Percentiles rank a stretch among this genome's conserved stretches.
Conservation (phyloP, 64 coral and sea anemone genomes). For the Actinia tenebrosa region DNA sequence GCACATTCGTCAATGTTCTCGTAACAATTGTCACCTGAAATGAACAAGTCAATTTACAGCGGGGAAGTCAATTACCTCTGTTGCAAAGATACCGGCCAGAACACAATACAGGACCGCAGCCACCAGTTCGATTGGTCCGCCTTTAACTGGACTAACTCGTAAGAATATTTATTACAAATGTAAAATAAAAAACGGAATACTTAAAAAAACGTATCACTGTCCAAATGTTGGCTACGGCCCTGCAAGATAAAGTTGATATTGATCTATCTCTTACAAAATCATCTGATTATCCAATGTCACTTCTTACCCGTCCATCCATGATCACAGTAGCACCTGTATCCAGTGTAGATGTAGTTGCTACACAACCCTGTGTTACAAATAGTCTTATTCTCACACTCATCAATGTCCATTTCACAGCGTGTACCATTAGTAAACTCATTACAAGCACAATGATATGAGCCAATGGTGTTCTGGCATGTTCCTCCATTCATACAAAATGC, state of each 20-base stretch:
- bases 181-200: neutral
- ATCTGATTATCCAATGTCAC: neutral
- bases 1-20: conserved; percentile 32
- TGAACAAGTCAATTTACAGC: neutral
- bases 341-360: too few species aligned
- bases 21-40: conserved; percentile 35
- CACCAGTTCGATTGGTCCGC: too few species aligned
- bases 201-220: too few species aligned
- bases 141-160: too few species aligned
- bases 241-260: too few species aligned
- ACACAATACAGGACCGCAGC: too few species aligned
- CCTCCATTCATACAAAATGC: conserved; percentile 30
- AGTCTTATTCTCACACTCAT: conserved; percentile 38
- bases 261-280: too few species aligned
- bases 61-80: too few species aligned
- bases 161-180: neutral
- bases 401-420: conserved; percentile 41
- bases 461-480: conserved; percentile 33
- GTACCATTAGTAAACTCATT: conserved; percentile 48
- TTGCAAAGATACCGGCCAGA: neutral
- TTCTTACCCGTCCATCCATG: neutral
- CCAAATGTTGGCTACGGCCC: too few species aligned
- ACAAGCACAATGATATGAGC: conserved; percentile 44
- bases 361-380: conserved; percentile 19
- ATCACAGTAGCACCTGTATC: neutral